Evolutionary conservation across 2,113 vertebrate species (phyloP), one percentile per base, ranked within the genome.

Genomic region (Gopherus flavomarginatus): DNA sequence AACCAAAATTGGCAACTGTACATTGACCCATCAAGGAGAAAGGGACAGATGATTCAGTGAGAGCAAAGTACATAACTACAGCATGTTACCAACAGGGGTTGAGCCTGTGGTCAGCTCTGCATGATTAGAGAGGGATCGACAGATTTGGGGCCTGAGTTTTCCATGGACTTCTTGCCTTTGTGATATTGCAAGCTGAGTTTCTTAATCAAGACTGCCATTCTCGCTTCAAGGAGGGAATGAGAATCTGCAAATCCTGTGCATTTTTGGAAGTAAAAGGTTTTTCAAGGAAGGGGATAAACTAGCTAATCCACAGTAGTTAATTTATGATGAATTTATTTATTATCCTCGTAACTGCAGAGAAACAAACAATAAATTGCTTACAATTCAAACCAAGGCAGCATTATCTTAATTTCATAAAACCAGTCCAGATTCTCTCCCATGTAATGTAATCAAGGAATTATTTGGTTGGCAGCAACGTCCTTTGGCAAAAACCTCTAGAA

Each of bases 111-210:
- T 22, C 89, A 31, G 53, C 14, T 5, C 38, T 52, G 56, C 3
- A 6, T 29, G 57, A 54, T 42, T 52, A 81, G 31, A 83, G 27
- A 50, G 22, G 29, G 8, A 84, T 22, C 6, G 6, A 72, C 24
- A 77, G 75, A 47, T 47, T 27, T 77, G 26, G 75, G 21, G 42
- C 3, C n/a, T 22, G 16, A 35, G 21, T 22, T 13, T 16, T 16
- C 47, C 2, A 0, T 2, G 3, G 38, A 42, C 38, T 91, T 88
- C 22, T 83, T 44, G 78, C 9, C 17, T 78, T 2, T 42, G 38
- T 1, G 16, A n/a, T 12, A 8, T 16, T 9, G 0, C 0, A 0
- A 1, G 1, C 10, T 90, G 44, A 56, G 72, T 2, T 38, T 19
- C 56, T 52, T 72, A 21, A 22, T 26, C 38, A 50, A 53, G 11